Conservation (phyloP, 2,888 invertebrate genomes). For the Oscheius sp. region DNA sequence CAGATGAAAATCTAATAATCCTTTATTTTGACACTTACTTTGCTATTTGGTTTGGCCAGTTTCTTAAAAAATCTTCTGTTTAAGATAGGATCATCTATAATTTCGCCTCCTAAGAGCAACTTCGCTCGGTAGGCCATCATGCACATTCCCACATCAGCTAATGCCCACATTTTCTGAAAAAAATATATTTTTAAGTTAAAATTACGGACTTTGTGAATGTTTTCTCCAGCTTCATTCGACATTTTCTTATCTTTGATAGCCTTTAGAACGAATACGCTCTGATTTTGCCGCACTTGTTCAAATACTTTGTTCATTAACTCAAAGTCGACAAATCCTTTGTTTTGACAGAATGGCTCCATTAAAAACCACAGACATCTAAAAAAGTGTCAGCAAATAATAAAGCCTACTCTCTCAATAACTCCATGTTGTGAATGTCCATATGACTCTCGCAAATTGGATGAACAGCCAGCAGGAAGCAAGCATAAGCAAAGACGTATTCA, state of each 20-base stretch:
- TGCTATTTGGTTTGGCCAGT: constrained; percentile 2
- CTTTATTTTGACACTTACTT: constrained; percentile 1
- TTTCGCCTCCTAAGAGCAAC: constrained; percentile 35
- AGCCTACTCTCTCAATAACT: constrained; percentile 44
- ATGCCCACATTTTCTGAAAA: constrained; percentile 57
- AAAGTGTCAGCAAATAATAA: not conserved
- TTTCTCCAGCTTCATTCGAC: not conserved
- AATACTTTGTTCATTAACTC: constrained; percentile 29
- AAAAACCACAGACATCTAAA: constrained; percentile 48
- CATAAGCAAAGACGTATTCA: constrained; percentile 31
- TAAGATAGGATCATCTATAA: constrained; percentile 13
- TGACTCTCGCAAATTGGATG: constrained; percentile 27
- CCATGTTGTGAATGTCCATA: constrained; percentile 16
- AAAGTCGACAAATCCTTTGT: constrained; percentile 21
- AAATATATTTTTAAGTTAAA: not conserved
- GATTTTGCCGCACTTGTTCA: constrained; percentile 42
- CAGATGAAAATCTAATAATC: not conserved
- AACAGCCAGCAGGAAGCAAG: constrained; percentile 24
- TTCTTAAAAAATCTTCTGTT: constrained; percentile 12
- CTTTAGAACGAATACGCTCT: constrained; percentile 30
- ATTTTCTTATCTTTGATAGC: constrained; percentile 21
- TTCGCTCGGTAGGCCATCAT: constrained; percentile 55
- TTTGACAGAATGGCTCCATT: constrained; percentile 35
- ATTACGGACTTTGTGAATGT: constrained; percentile 4
- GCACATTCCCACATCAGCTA: constrained; percentile 47